Conservation (phyloP, 2,888 invertebrate species). For the Agrotis segetum region DNA sequence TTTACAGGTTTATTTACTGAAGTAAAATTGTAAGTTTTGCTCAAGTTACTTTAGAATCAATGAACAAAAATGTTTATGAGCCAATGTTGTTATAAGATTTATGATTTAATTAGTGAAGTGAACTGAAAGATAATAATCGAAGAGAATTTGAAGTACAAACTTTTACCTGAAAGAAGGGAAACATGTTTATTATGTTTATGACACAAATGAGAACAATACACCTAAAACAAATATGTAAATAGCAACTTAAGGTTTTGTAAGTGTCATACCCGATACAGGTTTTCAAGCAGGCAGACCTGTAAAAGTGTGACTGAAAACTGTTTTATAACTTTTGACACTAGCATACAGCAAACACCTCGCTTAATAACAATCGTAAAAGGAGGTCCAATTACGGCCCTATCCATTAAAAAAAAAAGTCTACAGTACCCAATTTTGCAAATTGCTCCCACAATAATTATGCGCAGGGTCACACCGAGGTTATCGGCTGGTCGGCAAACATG, state of each 20-base stretch:
- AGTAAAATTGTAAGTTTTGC: constrained; percentile 20
- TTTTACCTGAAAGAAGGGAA: not conserved
- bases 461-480: constrained; percentile 59
- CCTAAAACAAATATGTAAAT: no score
- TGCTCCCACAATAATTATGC: constrained; percentile 61
- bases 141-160: not conserved
- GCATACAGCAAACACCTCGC: not conserved
- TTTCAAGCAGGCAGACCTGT: no score
- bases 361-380: constrained; percentile 4
- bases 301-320: no score
- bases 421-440: constrained; percentile 45
- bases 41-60: constrained; percentile 15
- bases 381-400: constrained; percentile 31
- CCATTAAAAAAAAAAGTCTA: constrained; percentile 6
- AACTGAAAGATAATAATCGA: no score
- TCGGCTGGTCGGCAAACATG: constrained; percentile 61
- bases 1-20: not conserved
- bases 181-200: no score
- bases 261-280: no score
- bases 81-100: not conserved
- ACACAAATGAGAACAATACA: no score
- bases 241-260: no score
- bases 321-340: no score
- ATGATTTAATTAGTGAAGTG: not conserved
- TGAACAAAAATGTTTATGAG: constrained; percentile 12